Conservation (phyloP, 1,140 invertebrate genomes). For the Amphibalanus amphitrite region DNA sequence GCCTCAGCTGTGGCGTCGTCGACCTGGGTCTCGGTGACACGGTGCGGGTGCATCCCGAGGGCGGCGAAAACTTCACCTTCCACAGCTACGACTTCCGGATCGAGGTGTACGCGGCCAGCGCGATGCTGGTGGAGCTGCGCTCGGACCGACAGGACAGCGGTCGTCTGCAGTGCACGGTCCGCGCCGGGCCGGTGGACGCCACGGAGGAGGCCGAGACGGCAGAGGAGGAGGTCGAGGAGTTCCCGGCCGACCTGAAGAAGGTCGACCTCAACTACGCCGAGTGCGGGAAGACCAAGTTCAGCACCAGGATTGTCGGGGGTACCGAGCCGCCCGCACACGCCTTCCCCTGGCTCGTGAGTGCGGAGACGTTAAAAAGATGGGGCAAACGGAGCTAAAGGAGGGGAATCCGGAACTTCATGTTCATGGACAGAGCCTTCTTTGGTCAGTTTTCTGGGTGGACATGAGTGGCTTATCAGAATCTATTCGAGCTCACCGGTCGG, state of each 20-base stretch:
- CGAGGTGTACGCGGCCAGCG: not conserved
- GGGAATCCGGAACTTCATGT: too few relatives aligned
- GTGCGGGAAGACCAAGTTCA: not conserved
- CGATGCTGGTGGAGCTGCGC: not conserved
- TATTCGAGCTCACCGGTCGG: too few relatives aligned
- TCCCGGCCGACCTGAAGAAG: not conserved
- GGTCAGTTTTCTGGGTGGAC: too few relatives aligned
- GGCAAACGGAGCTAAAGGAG: too few relatives aligned
- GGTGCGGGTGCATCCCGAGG: not conserved
- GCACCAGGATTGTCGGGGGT: not conserved
- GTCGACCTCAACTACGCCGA: not conserved
- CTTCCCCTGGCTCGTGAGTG: not conserved
- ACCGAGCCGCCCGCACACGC: not conserved
- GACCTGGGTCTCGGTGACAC: not conserved
- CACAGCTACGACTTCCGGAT: not conserved
- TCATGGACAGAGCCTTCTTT: too few relatives aligned
- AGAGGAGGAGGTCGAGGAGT: too few relatives aligned
- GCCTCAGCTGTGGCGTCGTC: not conserved
- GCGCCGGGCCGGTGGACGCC: too few relatives aligned
- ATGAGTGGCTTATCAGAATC: too few relatives aligned
- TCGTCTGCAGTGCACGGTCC: not conserved
- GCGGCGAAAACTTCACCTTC: not conserved
- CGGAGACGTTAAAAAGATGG: too few relatives aligned
- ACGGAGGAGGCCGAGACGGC: too few relatives aligned
- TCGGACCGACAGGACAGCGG: not conserved